A percentile compares a stretch with the other conserved stretches of the same genome.
These are phyloP conservation scores for Vidua macroura DNA, from an alignment of 2,113 vertebrate species.

Conservation along the genomic window DNA sequence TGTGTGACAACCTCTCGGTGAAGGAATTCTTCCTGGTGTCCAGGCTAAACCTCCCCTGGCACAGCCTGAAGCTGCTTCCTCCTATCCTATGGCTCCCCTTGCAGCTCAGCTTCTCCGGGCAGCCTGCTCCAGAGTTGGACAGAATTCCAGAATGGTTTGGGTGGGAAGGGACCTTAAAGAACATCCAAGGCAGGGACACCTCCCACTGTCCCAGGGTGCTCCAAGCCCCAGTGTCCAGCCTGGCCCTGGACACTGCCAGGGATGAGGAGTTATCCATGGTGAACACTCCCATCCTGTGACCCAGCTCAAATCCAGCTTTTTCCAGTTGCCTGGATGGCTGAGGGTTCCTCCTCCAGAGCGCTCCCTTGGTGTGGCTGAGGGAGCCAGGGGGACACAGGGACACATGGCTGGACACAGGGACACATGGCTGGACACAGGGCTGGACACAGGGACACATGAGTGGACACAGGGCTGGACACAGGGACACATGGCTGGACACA, in stretches of 20 bases:
- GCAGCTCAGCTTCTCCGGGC: background rate
- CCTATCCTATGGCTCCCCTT: accelerated
- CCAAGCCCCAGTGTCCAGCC: background rate
- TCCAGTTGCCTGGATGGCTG: accelerated
- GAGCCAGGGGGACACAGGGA: background rate
- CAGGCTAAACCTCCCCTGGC: background rate
- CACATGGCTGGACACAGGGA: background rate
- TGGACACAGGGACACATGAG: background rate
- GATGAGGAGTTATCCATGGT: accelerated
- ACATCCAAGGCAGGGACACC: background rate
- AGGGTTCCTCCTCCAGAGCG: background rate
- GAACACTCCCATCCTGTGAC: background rate
- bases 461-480: background rate
- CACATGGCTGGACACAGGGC: accelerated
- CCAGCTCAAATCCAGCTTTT: background rate
- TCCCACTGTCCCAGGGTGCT: background rate
- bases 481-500: background rate
- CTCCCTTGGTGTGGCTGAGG: background rate
- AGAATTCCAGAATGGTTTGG: background rate
- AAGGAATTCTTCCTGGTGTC: background rate
- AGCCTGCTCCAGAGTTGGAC: background rate
- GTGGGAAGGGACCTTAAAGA: background rate
- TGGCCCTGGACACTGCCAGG: background rate
- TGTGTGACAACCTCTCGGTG: no score
- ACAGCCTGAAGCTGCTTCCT: background rate